phyloP scores from a whole-genome alignment of 1,140 invertebrate species.

The Colletes latitarsis region DNA sequence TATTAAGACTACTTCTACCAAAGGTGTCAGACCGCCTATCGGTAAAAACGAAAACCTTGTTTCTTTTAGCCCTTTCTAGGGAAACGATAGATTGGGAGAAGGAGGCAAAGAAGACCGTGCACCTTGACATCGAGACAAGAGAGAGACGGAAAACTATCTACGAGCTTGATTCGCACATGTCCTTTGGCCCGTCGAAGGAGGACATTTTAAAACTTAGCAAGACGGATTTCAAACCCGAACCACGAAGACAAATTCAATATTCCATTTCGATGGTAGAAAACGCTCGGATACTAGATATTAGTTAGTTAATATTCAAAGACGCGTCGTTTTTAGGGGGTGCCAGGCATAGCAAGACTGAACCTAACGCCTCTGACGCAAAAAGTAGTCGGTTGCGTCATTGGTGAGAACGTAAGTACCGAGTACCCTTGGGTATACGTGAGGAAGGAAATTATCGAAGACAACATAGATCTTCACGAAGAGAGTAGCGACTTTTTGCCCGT shows the following conservation, averaged over 20 bases:
- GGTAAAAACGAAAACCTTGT: not conserved
- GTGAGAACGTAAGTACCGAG: constrained; percentile 85
- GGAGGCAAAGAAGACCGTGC: constrained; percentile 36
- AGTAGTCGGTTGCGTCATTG: constrained; percentile 80
- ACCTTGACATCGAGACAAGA: constrained; percentile 22
- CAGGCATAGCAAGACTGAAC: constrained; percentile 71
- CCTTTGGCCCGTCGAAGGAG: constrained; percentile 31
- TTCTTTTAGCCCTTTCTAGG: not conserved
- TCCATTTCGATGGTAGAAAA: constrained; percentile 58
- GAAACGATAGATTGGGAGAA: constrained; percentile 47
- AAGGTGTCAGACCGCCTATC: no score
- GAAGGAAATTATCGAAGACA: constrained; percentile 84
- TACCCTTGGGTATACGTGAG: constrained; percentile 86
- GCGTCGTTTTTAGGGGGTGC: constrained; percentile 55
- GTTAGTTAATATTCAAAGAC: not conserved
- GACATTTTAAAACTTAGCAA: constrained; percentile 42
- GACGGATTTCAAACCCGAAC: constrained; percentile 15
- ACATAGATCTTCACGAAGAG: constrained; percentile 79
- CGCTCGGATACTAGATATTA: not conserved
- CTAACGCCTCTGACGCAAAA: constrained; percentile 79
- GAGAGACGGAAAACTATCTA: constrained; percentile 62
- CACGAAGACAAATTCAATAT: constrained; percentile 54
- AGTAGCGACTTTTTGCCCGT: constrained; percentile 83
- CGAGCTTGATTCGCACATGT: constrained; percentile 65
- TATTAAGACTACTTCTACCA: no score